Conservation (phyloP, 2,113 vertebrate species). For the Oxyruncus cristatus region DNA sequence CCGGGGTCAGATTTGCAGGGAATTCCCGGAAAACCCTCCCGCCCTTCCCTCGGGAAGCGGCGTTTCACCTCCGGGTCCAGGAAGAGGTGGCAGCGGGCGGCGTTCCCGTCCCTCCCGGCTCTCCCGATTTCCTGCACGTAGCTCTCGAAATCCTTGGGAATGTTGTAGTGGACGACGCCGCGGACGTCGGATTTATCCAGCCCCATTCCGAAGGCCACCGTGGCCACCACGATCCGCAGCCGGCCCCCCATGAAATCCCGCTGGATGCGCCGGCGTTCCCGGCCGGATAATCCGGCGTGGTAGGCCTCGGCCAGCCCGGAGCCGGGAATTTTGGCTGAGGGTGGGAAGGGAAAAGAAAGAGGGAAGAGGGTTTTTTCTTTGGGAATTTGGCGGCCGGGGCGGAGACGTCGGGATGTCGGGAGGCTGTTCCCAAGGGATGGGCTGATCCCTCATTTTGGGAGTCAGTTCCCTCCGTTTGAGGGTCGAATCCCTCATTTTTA, state of each 20-base stretch:
- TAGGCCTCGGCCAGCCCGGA: not conserved
- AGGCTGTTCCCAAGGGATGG: too few relatives aligned
- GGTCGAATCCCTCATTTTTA: too few relatives aligned
- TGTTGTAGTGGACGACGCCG: not conserved
- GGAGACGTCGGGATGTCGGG: too few relatives aligned
- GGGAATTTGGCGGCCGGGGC: too few relatives aligned
- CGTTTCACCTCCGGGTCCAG: not conserved
- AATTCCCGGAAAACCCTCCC: too few relatives aligned
- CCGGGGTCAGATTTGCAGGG: too few relatives aligned
- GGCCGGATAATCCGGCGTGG: not conserved
- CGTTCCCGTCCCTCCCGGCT: not conserved
- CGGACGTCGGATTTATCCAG: not conserved
- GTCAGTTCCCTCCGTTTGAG: too few relatives aligned
- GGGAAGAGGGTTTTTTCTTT: too few relatives aligned
- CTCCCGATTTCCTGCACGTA: not conserved
- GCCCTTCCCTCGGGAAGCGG: too few relatives aligned
- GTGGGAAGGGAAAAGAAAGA: too few relatives aligned
- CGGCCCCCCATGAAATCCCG: not conserved
- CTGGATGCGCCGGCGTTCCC: not conserved
- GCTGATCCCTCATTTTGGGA: too few relatives aligned
- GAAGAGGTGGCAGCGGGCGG: not conserved
- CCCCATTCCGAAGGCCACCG: not conserved
- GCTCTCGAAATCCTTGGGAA: not conserved
- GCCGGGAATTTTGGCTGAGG: rapidly evolving
- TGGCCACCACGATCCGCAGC: not conserved